These are phyloP conservation scores for Polydrusus pterygomalis DNA, from an alignment of 2,888 invertebrate genomes.

Conservation along the genomic window DNA sequence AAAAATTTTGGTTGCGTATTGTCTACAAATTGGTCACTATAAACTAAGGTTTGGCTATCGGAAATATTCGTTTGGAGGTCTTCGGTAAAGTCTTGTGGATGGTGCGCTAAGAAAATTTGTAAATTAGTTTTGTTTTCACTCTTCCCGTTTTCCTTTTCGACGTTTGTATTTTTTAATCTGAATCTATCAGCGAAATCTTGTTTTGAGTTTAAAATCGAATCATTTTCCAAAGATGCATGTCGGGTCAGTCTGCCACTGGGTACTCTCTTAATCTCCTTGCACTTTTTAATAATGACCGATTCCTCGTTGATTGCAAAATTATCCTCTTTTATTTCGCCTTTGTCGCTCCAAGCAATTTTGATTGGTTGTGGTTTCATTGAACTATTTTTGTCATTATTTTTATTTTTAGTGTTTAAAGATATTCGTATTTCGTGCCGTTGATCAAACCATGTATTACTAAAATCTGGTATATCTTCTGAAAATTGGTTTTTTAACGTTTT, in stretches of 20 bases:
- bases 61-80: conserved; percentile 39
- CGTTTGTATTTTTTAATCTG: conserved; percentile 43
- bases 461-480: conserved; percentile 64
- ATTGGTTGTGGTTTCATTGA: conserved; percentile 60
- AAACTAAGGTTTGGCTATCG: conserved; percentile 27
- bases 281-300: conserved; percentile 67
- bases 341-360: conserved; percentile 62
- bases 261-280: conserved; percentile 63
- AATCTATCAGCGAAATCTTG: conserved; percentile 74
- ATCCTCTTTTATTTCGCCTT: conserved; percentile 23
- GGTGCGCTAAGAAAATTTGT: conserved; percentile 77
- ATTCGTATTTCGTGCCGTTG: conserved; percentile 59
- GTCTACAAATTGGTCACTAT: conserved; percentile 33
- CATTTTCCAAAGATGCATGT: conserved; percentile 65
- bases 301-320: conserved; percentile 56
- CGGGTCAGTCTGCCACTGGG: conserved; percentile 61
- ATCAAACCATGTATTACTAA: conserved; percentile 57
- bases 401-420: conserved; percentile 59
- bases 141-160: conserved; percentile 48
- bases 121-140: conserved; percentile 73
- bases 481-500: conserved; percentile 67
- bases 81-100: conserved; percentile 64
- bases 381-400: conserved; percentile 51
- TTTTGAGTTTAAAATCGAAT: conserved; percentile 68
- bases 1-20: conserved; percentile 58